Conservation (phyloP, 2,113 vertebrate genomes). For the Aspiorhynchus laticeps region DNA sequence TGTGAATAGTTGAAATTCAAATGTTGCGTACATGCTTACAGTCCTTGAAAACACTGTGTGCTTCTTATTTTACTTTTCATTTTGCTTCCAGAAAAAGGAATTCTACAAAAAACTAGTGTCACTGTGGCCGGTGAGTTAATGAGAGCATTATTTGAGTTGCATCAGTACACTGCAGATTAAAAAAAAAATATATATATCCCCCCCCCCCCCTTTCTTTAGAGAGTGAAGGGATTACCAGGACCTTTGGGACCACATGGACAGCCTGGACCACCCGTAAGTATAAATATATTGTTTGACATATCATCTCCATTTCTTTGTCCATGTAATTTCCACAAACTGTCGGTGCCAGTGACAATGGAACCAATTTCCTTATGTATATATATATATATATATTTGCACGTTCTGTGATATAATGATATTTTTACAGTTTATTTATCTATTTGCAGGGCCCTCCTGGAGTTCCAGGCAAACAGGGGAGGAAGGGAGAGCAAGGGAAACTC, state of each 20-base stretch:
- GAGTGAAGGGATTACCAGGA: conserved; percentile 68
- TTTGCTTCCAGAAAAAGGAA: conserved; percentile 72
- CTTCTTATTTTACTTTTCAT: conserved; percentile 27
- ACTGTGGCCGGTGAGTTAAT: conserved; percentile 73
- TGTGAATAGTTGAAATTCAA: background rate
- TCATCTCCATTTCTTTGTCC: background rate
- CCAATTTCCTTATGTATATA: background rate
- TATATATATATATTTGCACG: background rate
- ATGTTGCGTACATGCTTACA: background rate
- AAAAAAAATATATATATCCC: background rate
- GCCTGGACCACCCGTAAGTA: conserved; percentile 71
- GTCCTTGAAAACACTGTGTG: background rate
- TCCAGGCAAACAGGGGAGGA: conserved; percentile 71
- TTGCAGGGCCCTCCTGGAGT: conserved; percentile 72
- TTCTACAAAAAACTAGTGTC: conserved; percentile 73
- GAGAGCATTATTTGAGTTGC: background rate
- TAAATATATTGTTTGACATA: background rate
- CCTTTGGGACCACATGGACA: conserved; percentile 69
- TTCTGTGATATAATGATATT: background rate
- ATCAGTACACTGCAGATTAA: background rate
- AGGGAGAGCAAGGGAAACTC: conserved; percentile 69
- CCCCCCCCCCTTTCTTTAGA: conserved; percentile 58
- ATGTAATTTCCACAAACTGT: background rate
- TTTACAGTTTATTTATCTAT: conserved; percentile 18
- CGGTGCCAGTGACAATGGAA: background rate